Percentiles rank a stretch among this genome's conserved stretches.
These are phyloP conservation scores for Acanthis flammea DNA, from an alignment of 2,797 vertebrate genomes.

Conservation along the genomic window DNA sequence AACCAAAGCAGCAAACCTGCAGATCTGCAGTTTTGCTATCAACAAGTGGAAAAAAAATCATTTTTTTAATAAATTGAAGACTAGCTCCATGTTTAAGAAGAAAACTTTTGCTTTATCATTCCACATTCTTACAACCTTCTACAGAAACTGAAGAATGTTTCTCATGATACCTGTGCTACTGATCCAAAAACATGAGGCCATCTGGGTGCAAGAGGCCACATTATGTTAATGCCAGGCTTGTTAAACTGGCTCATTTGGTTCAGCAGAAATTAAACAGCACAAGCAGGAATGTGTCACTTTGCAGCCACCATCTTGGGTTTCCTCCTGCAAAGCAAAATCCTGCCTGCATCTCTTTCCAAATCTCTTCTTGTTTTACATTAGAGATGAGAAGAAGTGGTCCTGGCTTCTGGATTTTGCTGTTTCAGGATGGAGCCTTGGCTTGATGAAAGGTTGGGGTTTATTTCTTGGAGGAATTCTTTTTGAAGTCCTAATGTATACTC, in stretches of 20 bases:
- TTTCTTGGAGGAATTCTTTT: neutral
- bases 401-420: neutral
- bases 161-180: neutral
- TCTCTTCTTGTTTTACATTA: neutral
- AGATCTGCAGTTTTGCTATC: neutral
- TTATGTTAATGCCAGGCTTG: neutral
- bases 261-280: neutral
- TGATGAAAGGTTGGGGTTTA: neutral
- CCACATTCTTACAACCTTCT: neutral
- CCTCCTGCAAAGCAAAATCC: neutral
- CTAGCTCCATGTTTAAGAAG: neutral
- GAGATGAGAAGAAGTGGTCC: neutral
- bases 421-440: neutral
- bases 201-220: neutral
- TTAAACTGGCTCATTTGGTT: neutral
- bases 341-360: neutral
- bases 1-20: neutral
- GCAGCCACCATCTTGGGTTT: neutral
- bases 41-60: neutral
- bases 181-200: neutral
- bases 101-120: neutral
- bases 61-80: neutral
- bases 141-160: neutral
- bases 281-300: conserved; percentile 19
- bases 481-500: conserved; percentile 14